Base-by-base conservation (phyloP, 2,797 vertebrate species). In the Ctenochaetus hawaiiensis region DNA sequence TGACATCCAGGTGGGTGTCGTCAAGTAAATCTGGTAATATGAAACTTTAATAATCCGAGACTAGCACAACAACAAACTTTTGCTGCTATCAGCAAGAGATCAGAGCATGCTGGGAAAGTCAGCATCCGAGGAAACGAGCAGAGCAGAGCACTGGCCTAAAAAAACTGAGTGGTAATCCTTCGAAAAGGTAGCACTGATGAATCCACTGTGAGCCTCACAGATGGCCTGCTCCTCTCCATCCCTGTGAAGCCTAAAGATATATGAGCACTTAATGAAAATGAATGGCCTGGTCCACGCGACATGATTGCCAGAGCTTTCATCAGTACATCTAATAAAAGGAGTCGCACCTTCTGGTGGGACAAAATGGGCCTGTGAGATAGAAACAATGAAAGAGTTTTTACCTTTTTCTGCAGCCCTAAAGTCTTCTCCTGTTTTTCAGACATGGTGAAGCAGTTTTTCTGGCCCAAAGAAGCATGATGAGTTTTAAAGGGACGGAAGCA, bases 181-280 rank as follows among this genome's bases (percentile, higher is more conserved):
- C 9, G 30, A 30, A 85, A 82, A 82, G 57, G 60, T 62, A 69
- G 73, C 52, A 3, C 49, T 84, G 82, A 82, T 87, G 86, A 87
- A 81, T 86, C 77, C 82, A 68, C 81, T 43, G 52, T 49, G 80
- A 84, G 71, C 66, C 85, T 75, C 81, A 68, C 82, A 91, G 85
- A 92, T 86, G 84, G 89, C 65, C 72, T 53, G 68, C 76, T 79
- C 78, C 79, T 72, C 84, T 84, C 71, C 73, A 80, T 84, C 83
- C 57, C 76, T 34, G 44, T 67, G 82, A 91, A 86, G 85, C 77
- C 67, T 51, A 48, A 64, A 88, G 82, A 89, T 86, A 91, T 72
- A 78, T 64, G 67, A 75, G 75, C 68, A 45, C 71, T 78, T 92
- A 90, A 93, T 92, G 87, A 93, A 87, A 95, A 93, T 79, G 77